These are phyloP conservation scores for Cerastoderma edule DNA, from an alignment of 2,888 invertebrate genomes.

Conservation along the genomic window DNA sequence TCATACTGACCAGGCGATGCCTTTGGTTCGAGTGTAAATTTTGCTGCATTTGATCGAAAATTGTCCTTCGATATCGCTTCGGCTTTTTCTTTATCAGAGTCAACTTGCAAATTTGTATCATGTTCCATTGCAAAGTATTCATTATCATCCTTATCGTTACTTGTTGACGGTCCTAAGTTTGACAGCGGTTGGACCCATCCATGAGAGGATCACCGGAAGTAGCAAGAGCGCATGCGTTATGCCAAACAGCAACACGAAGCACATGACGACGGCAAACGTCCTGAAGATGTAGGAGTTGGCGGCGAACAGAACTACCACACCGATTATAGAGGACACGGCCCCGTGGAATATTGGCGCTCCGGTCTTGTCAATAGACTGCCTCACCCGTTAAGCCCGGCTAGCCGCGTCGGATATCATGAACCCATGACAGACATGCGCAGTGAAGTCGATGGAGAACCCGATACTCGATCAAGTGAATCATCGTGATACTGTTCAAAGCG, in stretches of 20 bases:
- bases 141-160: neutral
- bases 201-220: constrained; percentile 33
- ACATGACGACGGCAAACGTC: constrained; percentile 30
- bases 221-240: constrained; percentile 35
- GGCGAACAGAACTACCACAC: constrained; percentile 59
- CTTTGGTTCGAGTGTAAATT: neutral
- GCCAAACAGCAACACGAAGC: constrained; percentile 27
- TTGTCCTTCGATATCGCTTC: neutral
- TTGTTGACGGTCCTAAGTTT: neutral
- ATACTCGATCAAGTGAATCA: constrained; percentile 76
- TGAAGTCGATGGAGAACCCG: constrained; percentile 78
- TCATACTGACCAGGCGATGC: constrained; percentile 2
- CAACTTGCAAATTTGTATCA: no score
- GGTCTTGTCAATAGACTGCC: constrained; percentile 54
- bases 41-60: neutral
- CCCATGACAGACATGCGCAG: constrained; percentile 74
- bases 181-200: constrained; percentile 26
- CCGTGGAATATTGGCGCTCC: constrained; percentile 69
- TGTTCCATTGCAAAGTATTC: no score
- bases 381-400: constrained; percentile 47
- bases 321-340: constrained; percentile 67
- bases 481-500: constrained; percentile 74
- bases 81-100: neutral
- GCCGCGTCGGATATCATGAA: constrained; percentile 57
- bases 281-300: constrained; percentile 47